Evolutionary conservation across 2,888 invertebrate species (phyloP), one percentile per base, ranked within the genome.

Genomic region (Patella depressa): DNA sequence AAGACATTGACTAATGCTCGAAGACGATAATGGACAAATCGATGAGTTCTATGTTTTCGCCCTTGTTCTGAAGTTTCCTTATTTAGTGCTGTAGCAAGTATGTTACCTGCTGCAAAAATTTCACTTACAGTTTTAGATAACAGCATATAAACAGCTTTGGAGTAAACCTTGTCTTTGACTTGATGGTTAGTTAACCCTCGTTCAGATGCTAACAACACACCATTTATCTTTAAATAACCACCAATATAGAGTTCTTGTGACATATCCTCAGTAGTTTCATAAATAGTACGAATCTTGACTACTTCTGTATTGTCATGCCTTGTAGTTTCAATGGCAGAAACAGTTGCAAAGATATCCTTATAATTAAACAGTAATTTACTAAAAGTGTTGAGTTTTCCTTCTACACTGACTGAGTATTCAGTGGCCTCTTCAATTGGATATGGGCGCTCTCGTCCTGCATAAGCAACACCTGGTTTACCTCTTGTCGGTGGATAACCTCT

Each of bases 281-380:
- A 65, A 24, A 24, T 19, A 3, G 65, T 65, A 24, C 65, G 65
- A 24, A 65, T 24, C 24, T n/a, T 19, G 9, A 65, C 65, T 24
- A 24, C 65, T 24, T 19, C 19, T 2, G 24, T 15, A 24, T 65
- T 19, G 9, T 65, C 65, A 14, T 65, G 65, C 4, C 65, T 19
- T 11, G 65, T 65, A 11, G 65, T 65, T 65, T 65, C 65, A 65
- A 65, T 65, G 24, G 65, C 65, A 12, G 65, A 65, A 15, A 65
- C 24, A 2, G 65, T n/a, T 5, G 24, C 12, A 24, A 24, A 65
- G 11, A 65, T 19, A 24, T 65, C 24, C 14, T 24, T 19, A 24
- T 24, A 65, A 19, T 65, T 11, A 65, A 65, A 65, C 9, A 65
- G 2, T 11, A 15, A 65, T 11, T 12, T 15, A 24, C 19, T 24